Conservation (phyloP, 2,888 invertebrate genomes). For the Herminia tarsipennalis region DNA sequence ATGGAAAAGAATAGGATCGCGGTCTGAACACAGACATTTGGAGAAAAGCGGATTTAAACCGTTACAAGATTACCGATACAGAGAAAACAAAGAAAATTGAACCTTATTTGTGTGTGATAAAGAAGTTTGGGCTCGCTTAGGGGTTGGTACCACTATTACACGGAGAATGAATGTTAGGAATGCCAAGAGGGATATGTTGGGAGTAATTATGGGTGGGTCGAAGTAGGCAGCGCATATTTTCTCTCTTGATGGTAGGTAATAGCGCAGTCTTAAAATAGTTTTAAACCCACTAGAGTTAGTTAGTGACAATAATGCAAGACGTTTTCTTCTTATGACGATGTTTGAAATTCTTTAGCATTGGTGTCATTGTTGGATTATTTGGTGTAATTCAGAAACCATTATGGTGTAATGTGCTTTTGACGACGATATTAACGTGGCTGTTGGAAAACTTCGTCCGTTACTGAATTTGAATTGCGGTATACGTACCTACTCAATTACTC, state of each 20-base stretch:
- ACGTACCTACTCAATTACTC: no score
- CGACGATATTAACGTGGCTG: no score
- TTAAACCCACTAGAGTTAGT: conserved; percentile 26
- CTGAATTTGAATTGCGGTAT: no score
- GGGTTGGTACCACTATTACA: conserved; percentile 41
- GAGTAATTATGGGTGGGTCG: conserved; percentile 46
- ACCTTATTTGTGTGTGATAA: conserved; percentile 15
- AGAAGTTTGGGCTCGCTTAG: conserved; percentile 3
- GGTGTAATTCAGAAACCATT: no score
- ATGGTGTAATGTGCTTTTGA: no score
- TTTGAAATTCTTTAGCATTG: conserved; percentile 12
- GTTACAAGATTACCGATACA: conserved; percentile 52
- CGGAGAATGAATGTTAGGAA: conserved; percentile 53
- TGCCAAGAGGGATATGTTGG: conserved; percentile 44
- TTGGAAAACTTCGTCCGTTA: no score
- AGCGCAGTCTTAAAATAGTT: conserved; percentile 40
- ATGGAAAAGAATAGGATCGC: conserved; percentile 60
- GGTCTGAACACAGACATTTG: conserved; percentile 60
- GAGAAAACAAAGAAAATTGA: conserved; percentile 13
- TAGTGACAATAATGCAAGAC: conserved; percentile 31
- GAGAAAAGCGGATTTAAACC: conserved; percentile 68
- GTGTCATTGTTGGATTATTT: no score
- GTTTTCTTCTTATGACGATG: conserved; percentile 17
- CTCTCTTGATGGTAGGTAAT: conserved; percentile 32
- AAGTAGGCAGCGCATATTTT: conserved; percentile 41